These are phyloP conservation scores for Cisticola juncidis DNA, from an alignment of 2,113 vertebrate genomes.

Conservation along the genomic window DNA sequence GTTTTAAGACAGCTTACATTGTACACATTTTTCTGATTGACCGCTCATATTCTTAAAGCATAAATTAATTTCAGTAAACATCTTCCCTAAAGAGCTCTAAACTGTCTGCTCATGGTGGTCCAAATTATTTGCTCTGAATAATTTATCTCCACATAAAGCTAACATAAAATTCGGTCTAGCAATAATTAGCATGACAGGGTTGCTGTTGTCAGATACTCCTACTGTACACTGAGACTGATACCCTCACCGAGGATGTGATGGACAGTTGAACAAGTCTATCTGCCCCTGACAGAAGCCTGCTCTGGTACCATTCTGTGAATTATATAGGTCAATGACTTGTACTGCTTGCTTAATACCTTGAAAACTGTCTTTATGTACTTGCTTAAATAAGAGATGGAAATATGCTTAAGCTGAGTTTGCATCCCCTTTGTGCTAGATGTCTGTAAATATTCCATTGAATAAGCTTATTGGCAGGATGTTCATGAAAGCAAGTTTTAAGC, in stretches of 20 bases:
- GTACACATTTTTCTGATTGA: neutral
- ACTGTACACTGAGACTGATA: neutral
- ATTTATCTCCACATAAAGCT: conserved; percentile 5
- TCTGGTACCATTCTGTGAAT: neutral
- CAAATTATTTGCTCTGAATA: conserved; percentile 30
- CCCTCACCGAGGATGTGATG: neutral
- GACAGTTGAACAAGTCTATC: conserved; percentile 13
- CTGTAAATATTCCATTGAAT: conserved; percentile 14
- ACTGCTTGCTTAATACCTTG: neutral
- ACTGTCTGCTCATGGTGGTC: neutral
- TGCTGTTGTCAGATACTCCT: neutral
- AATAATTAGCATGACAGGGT: conserved; percentile 25
- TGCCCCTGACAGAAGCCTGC: neutral
- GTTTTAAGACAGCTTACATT: neutral
- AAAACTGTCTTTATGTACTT: neutral
- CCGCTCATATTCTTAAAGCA: neutral
- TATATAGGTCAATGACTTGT: conserved; percentile 16
- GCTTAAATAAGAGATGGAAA: neutral
- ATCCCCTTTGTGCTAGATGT: neutral
- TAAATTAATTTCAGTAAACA: conserved; percentile 31
- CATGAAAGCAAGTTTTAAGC: neutral
- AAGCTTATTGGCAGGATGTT: neutral
- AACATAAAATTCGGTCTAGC: conserved; percentile 6
- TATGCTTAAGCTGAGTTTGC: conserved; percentile 35
- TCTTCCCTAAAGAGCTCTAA: neutral